Percentiles rank a stretch among this genome's conserved stretches.
Evolutionary conservation across 2,888 invertebrate genomes (phyloP).

Genomic region (Psylliodes chrysocephalus): DNA sequence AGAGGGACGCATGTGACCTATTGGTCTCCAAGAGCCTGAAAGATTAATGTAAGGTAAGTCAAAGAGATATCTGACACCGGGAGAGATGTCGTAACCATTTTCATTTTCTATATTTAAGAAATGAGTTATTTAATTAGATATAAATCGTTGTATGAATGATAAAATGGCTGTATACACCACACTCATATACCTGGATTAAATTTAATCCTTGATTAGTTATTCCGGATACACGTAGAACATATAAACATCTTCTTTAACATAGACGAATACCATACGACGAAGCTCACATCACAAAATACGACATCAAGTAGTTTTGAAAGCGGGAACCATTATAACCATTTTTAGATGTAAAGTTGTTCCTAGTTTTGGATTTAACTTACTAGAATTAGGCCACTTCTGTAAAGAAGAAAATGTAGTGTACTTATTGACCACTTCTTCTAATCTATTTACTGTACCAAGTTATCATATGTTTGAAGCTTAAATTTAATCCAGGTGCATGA

Average conservation of each 20-base stretch:
- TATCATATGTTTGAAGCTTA: neutral
- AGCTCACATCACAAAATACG: neutral
- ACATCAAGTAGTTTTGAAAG: neutral
- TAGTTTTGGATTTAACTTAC: neutral
- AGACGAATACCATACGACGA: neutral
- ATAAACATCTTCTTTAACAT: neutral
- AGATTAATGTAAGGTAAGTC: constrained; percentile 1
- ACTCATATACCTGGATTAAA: neutral
- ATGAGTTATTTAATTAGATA: neutral
- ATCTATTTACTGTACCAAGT: neutral
- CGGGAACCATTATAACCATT: neutral
- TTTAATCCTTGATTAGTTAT: neutral
- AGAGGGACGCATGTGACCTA: constrained; percentile 93
- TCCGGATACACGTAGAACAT: neutral
- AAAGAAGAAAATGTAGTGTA: neutral
- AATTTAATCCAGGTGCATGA: neutral
- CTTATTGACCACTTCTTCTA: neutral
- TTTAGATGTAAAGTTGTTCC: neutral
- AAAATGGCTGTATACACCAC: neutral
- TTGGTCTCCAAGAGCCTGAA: constrained; percentile 90
- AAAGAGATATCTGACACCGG: neutral
- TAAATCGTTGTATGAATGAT: neutral
- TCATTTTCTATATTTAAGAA: neutral
- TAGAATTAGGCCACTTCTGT: neutral
- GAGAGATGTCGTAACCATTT: neutral